phyloP scores from a whole-genome alignment of 2,888 invertebrate genomes.

The Agrochola lota region DNA sequence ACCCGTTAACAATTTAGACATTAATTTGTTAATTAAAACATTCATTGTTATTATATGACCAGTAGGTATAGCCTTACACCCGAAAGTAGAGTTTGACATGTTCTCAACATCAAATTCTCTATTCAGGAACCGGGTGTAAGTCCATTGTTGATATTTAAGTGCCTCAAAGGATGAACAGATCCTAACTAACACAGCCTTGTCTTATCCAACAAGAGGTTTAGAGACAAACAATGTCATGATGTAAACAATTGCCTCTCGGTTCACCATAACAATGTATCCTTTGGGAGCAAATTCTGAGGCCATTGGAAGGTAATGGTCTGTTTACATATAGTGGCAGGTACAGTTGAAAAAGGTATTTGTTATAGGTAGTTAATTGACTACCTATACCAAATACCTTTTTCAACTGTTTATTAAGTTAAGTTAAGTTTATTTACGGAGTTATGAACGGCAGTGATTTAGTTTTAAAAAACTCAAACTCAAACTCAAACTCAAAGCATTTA shows the following conservation, averaged over 20 bases:
- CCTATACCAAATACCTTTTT: too few relatives aligned
- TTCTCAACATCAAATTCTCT: neutral
- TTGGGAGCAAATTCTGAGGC: neutral
- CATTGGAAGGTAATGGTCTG: conserved; percentile 1
- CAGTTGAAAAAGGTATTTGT: neutral
- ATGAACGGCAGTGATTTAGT: too few relatives aligned
- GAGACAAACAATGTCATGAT: conserved; percentile 14
- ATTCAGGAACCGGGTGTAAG: neutral
- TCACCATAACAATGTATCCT: conserved; percentile 26
- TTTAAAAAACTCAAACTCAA: too few relatives aligned
- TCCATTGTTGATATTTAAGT: neutral
- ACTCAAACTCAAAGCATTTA: too few relatives aligned
- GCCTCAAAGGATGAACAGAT: conserved; percentile 6
- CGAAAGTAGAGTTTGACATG: too few relatives aligned
- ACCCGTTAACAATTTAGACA: neutral
- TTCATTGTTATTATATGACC: too few relatives aligned
- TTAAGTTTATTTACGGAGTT: too few relatives aligned
- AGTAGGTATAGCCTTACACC: neutral
- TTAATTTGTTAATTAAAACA: too few relatives aligned
- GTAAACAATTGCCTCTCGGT: conserved; percentile 6
- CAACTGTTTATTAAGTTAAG: too few relatives aligned
- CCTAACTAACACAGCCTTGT: conserved; percentile 21
- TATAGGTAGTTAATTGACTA: too few relatives aligned
- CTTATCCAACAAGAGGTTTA: conserved; percentile 11
- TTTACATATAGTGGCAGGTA: neutral